Conservation (phyloP, 1,140 invertebrate species). For the Elysia chlorotica region DNA sequence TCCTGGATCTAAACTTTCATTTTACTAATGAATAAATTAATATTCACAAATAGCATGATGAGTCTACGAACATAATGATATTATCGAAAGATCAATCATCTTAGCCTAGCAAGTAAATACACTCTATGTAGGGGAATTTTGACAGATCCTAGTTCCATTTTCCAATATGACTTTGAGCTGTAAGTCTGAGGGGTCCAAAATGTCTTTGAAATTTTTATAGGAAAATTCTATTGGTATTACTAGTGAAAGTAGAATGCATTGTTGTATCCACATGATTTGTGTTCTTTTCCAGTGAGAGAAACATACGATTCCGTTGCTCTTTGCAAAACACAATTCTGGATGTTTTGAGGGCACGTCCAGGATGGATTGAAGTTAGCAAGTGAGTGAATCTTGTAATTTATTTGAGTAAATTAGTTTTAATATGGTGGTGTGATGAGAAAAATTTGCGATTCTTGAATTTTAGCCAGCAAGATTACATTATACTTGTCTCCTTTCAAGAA, state of each 20-base stretch:
- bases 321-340: conserved; percentile 55
- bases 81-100: no score
- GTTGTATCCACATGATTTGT: no score
- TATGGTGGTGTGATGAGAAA: not conserved
- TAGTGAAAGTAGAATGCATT: no score
- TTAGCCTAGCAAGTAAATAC: no score
- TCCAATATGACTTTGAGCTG: not conserved
- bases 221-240: not conserved
- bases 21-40: no score
- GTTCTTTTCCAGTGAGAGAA: not conserved
- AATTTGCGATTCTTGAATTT: not conserved
- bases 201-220: not conserved
- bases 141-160: not conserved
- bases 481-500: not conserved
- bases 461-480: not conserved
- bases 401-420: not conserved
- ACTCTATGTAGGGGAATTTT: not conserved
- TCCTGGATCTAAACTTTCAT: no score
- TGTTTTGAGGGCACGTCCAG: conserved; percentile 47
- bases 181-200: not conserved
- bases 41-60: no score
- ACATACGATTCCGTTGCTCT: conserved; percentile 49
- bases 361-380: conserved; percentile 53
- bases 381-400: conserved; percentile 17
- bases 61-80: no score